Evolutionary conservation across 35 echinoderm and acorn worm genomes (phyloP), one percentile per base, ranked within the genome.

Genomic region (Apostichopus californicus): DNA sequence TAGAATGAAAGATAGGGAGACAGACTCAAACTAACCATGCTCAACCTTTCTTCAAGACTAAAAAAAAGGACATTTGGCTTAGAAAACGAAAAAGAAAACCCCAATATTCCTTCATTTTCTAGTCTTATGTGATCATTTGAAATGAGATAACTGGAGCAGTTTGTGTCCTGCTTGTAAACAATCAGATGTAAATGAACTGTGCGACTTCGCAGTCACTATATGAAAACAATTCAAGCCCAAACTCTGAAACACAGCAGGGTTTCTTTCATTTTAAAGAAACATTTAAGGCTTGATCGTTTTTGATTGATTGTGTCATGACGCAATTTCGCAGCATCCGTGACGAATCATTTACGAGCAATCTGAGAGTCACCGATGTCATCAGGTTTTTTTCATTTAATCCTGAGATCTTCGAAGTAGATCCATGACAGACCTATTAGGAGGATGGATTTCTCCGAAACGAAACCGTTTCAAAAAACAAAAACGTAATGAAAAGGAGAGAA

Each of bases 321-420:
- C 71, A 75, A 75, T 75, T 75, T 75, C 21, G 71, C 71, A 75
- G 71, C 71, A 75, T 75, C 71, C 71, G 71, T 75, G 71, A 75
- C 71, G 20, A 75, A 75, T 75, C 71, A 75, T 75, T 75, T 75
- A 75, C 71, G 20, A 75, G 71, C 71, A 75, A 75, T 20, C 21
- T n/a, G 6, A 75, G 71, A 75, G 71, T 75, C 15, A 18, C 15
- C 21, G 14, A n/a, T 24, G 17, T 75, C 21, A 22, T 18, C 18
- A 1, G 71, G 2, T 22, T 6, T n/a, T 7, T 75, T 75, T 75
- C 21, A 18, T 20, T 18, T 7, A 75, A 75, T 75, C 71, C 71
- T 18, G 20, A 75, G 71, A n/a, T 75, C 6, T 18, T 1, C 7
- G 12, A 75, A 18, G 71, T 2, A 75, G 71, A 75, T 75, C 17